Evolutionary conservation across 2,113 vertebrate genomes (phyloP).

Genomic region (Bubo bubo): DNA sequence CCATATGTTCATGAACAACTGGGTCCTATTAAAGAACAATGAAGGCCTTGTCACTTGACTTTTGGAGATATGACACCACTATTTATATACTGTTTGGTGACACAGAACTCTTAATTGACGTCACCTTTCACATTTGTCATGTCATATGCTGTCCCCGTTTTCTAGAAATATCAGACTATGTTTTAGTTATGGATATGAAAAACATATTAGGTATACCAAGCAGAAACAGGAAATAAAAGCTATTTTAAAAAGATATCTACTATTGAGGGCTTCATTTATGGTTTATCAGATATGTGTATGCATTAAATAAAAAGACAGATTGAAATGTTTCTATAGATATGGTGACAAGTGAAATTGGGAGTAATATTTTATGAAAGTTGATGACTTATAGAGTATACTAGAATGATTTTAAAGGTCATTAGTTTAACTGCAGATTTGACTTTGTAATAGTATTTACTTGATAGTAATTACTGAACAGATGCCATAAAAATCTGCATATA

Average conservation of each 20-base stretch:
- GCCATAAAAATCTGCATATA: not conserved
- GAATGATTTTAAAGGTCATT: not conserved
- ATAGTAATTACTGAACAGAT: not conserved
- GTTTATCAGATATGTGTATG: not conserved
- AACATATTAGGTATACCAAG: not conserved
- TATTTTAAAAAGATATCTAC: not conserved
- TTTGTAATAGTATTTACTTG: not conserved
- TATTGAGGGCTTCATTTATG: not conserved
- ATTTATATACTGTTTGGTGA: conserved; percentile 52
- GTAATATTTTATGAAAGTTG: not conserved
- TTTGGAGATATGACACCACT: conserved; percentile 44
- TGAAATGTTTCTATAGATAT: not conserved
- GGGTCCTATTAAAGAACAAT: conserved; percentile 66
- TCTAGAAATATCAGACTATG: not conserved
- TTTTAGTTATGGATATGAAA: not conserved
- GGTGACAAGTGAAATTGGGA: not conserved
- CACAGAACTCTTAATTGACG: not conserved
- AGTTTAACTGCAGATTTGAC: not conserved
- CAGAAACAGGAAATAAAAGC: not conserved
- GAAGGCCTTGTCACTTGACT: conserved; percentile 63
- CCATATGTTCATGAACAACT: conserved; percentile 51
- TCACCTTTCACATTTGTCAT: conserved; percentile 11
- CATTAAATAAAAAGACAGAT: not conserved
- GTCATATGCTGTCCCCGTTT: not conserved
- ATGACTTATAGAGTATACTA: not conserved